These are phyloP conservation scores for Babyrousa celebensis DNA, from an alignment of 2,797 vertebrate species.

Conservation along the genomic window DNA sequence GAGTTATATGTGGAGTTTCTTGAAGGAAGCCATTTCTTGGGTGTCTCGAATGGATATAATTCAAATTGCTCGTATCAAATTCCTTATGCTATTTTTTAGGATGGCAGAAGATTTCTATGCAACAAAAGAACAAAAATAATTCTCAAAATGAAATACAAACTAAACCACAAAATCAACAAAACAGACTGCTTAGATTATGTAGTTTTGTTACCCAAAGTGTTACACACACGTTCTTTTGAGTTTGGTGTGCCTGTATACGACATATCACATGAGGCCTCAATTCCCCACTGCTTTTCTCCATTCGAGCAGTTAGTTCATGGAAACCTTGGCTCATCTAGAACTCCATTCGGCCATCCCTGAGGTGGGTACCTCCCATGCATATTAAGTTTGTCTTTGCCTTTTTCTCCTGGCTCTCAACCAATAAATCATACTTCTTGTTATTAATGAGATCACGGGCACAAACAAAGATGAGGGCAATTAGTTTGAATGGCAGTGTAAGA, in stretches of 20 bases:
- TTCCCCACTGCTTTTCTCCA: not conserved
- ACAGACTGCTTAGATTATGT: not conserved
- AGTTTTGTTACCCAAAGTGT: not conserved
- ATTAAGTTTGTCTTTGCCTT: not conserved
- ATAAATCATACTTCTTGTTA: slow-evolving; percentile 24
- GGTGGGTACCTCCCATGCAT: not conserved
- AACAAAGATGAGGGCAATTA: slow-evolving; percentile 19
- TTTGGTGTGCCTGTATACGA: not conserved
- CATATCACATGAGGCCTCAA: not conserved
- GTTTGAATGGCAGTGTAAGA: not conserved
- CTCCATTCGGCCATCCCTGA: not conserved
- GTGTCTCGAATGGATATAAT: not conserved
- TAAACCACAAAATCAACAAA: not conserved
- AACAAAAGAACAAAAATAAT: not conserved
- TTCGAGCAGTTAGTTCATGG: not conserved
- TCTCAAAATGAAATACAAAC: not conserved
- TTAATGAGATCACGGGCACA: not conserved
- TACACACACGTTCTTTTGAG: not conserved
- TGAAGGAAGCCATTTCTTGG: not conserved
- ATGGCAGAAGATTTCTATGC: too few species aligned
- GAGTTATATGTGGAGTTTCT: not conserved
- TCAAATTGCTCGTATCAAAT: slow-evolving; percentile 6
- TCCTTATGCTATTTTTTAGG: not conserved
- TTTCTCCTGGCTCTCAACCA: slow-evolving; percentile 43
- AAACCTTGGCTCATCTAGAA: not conserved